Evolutionary conservation across 64 coral and sea anemone species (phyloP).

Genomic region (Montipora efflorescens): DNA sequence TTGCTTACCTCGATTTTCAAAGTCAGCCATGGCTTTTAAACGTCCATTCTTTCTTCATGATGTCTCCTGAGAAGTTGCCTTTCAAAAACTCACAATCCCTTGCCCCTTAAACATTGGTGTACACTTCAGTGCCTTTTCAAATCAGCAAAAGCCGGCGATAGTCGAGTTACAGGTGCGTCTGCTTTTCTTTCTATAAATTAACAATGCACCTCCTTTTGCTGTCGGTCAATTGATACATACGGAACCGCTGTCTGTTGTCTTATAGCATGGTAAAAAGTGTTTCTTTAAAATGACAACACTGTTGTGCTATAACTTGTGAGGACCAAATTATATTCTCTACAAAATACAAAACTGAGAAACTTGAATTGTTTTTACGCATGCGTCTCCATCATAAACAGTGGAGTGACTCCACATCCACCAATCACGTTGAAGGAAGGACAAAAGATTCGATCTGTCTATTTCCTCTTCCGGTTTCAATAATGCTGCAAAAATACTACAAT

Average conservation of each 20-base stretch:
- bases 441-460: neutral
- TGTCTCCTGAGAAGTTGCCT: neutral
- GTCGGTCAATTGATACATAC: neutral
- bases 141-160: neutral
- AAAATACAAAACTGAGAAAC: constrained; percentile 12
- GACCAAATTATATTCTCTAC: neutral
- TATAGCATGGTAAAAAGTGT: neutral
- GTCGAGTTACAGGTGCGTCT: constrained; percentile 8
- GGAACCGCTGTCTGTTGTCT: neutral
- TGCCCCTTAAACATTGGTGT: neutral
- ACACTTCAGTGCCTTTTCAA: neutral
- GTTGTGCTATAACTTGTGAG: neutral
- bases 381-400: constrained; percentile 36
- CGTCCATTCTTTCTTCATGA: constrained; percentile 20
- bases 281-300: neutral
- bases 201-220: neutral
- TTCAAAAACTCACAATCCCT: neutral
- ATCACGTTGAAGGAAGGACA: neutral
- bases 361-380: constrained; percentile 30
- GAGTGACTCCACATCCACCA: constrained; percentile 31
- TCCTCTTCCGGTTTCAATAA: constrained; percentile 1
- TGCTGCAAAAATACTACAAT: neutral
- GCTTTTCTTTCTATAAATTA: constrained; percentile 4
- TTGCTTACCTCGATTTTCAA: constrained; percentile 33
- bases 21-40: constrained; percentile 32